Base-by-base conservation (phyloP, 1,140 invertebrate genomes). In the Drosophila kurseongensis region DNA sequence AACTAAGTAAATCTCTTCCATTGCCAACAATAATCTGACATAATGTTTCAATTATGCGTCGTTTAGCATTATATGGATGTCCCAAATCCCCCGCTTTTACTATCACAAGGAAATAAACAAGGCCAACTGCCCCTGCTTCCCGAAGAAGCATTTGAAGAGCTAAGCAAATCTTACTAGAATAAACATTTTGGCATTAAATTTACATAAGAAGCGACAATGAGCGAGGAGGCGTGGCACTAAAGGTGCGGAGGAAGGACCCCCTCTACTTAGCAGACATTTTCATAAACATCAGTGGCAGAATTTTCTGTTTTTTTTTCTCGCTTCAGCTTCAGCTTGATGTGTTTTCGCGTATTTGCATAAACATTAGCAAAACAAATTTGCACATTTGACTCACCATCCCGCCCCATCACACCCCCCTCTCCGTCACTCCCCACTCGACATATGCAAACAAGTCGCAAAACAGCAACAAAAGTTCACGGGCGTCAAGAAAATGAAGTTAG, bases 131-230 rank as follows among this genome's bases (percentile, higher is more conserved):
- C 50, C 18, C 52, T 16, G 18, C 16, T 35, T 36, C 58, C 58
- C 42, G 16, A 68, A 79, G 62, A 58, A 83, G 73, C 84, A 83
- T 76, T 89, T 80, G 73, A 61, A 88, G 83, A 88, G 76, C 80
- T 84, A 84, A 89, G 84, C 80, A 89, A 89, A 89, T 89, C 80
- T 89, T 78, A 89, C 50, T 89, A 80, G 77, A 89, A 84, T 89
- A 89, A 89, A 89, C 84, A 89, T 89, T 89, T 89, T 89, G 80
- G 79, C 84, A 89, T 89, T 89, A 84, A 89, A 89, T 89, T 89
- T 89, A 89, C 84, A 89, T 89, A 89, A 84, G 84, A 69, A 54
- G 80, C 75, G 82, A 85, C 81, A 85, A 81, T 80, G 78, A 81
- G 74, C 51, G 51, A 13, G 16, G 32, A 23, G 38, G 14, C 50